Evolutionary conservation across 92 coral and sea anemone species (phyloP).

Genomic region (Bergia sp.): DNA sequence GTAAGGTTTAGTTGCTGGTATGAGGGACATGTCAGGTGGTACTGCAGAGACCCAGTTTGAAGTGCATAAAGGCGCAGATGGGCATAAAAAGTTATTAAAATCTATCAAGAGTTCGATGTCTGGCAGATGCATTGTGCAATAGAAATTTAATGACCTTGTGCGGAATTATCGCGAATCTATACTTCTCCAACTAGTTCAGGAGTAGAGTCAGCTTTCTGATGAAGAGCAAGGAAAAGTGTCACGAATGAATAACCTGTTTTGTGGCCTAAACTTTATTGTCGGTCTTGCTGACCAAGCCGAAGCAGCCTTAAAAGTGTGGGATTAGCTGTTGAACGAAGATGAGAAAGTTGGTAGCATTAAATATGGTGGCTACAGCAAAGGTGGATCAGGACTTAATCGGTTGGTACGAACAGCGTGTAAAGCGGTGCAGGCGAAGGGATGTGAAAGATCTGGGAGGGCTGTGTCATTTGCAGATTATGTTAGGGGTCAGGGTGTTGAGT

Average conservation of each 20-base stretch:
- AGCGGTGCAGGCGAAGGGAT: slow-evolving; percentile 31
- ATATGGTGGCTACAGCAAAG: slow-evolving; percentile 35
- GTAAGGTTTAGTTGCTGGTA: slow-evolving; percentile 18
- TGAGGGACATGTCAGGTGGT: slow-evolving; percentile 42
- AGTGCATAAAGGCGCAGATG: background rate
- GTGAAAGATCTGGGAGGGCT: slow-evolving; percentile 21
- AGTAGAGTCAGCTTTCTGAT: background rate
- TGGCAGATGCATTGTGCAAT: slow-evolving; percentile 6
- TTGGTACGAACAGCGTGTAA: slow-evolving; percentile 23
- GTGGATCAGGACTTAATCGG: slow-evolving; percentile 36
- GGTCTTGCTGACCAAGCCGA: slow-evolving; percentile 49
- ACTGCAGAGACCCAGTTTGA: slow-evolving; percentile 34
- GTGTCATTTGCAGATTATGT: slow-evolving; percentile 3
- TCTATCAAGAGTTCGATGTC: slow-evolving; percentile 32
- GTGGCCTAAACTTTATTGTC: slow-evolving; percentile 49
- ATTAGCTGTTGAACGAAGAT: slow-evolving; percentile 25
- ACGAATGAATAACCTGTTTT: slow-evolving; percentile 34
- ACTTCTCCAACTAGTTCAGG: background rate
- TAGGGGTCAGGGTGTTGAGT: background rate
- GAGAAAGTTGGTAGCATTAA: slow-evolving; percentile 14
- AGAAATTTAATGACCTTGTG: slow-evolving; percentile 13
- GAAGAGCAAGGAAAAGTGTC: background rate
- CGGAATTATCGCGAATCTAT: background rate
- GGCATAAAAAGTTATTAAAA: background rate
- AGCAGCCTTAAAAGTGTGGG: slow-evolving; percentile 39